Evolutionary conservation across 2,113 vertebrate genomes (phyloP).

Genomic region (Corydoras maculifer): DNA sequence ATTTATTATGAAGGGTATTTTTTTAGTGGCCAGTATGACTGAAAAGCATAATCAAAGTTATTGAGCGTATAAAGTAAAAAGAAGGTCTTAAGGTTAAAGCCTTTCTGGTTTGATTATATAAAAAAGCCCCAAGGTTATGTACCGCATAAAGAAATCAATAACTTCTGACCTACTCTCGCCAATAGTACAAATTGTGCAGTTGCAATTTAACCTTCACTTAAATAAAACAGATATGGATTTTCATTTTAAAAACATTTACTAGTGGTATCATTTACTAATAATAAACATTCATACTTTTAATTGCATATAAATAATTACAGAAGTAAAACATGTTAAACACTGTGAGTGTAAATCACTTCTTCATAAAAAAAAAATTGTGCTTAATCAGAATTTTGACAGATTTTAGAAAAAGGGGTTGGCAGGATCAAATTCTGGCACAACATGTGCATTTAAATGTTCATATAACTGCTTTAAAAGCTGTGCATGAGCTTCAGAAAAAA

Average conservation of each 20-base stretch:
- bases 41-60: neutral
- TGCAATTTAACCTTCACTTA: neutral
- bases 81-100: conserved; percentile 15
- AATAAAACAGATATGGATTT: neutral
- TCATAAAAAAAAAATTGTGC: no score
- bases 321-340: no score
- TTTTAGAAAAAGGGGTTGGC: no score
- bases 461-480: no score
- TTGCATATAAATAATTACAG: no score
- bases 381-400: no score
- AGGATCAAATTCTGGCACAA: no score
- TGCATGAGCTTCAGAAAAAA: no score
- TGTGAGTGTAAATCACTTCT: no score
- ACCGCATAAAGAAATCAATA: conserved; percentile 21
- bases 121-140: conserved; percentile 1
- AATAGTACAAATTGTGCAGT: conserved; percentile 1
- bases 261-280: neutral
- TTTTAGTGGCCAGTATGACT: neutral
- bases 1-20: no score
- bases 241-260: neutral
- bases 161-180: neutral
- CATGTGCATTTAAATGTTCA: no score
- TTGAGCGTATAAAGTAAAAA: neutral
- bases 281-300: neutral
- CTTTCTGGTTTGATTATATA: conserved; percentile 21